phyloP scores from a whole-genome alignment of 2,797 vertebrate species.

The Pampus argenteus region DNA sequence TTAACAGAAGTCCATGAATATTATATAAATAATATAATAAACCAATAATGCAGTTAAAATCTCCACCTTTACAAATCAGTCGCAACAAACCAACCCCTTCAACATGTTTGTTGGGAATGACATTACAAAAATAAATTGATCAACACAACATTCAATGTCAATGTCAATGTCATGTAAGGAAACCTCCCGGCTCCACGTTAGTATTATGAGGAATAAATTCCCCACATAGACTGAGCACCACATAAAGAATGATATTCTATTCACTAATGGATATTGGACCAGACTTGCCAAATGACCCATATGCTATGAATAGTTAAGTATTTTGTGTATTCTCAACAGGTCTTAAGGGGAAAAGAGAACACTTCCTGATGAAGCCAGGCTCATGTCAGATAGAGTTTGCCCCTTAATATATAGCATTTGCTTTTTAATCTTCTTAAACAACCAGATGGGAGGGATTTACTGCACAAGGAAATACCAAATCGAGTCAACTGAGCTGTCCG shows the following conservation, averaged over 20 bases:
- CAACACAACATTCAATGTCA: not conserved
- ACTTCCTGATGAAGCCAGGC: constrained; percentile 39
- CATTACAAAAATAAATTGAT: not conserved
- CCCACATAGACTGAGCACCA: constrained; percentile 38
- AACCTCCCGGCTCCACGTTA: too few species aligned
- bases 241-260: constrained; percentile 37
- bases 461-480: constrained; percentile 18
- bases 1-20: not conserved
- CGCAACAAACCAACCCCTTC: not conserved
- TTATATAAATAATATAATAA: too few species aligned
- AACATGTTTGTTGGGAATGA: not conserved
- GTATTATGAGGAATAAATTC: constrained; percentile 10
- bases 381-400: constrained; percentile 31
- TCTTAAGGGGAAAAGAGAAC: constrained; percentile 26
- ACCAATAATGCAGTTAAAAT: too few species aligned
- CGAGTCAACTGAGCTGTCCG: constrained; percentile 10
- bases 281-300: constrained; percentile 62
- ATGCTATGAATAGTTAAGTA: constrained; percentile 38
- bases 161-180: too few species aligned
- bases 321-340: constrained; percentile 41
- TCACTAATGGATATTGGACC: constrained; percentile 39
- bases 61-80: not conserved
- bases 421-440: constrained; percentile 48
- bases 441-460: constrained; percentile 46
- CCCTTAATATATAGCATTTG: constrained; percentile 36